phyloP scores from a whole-genome alignment of 2,888 invertebrate genomes.

The Diogma glabrata region DNA sequence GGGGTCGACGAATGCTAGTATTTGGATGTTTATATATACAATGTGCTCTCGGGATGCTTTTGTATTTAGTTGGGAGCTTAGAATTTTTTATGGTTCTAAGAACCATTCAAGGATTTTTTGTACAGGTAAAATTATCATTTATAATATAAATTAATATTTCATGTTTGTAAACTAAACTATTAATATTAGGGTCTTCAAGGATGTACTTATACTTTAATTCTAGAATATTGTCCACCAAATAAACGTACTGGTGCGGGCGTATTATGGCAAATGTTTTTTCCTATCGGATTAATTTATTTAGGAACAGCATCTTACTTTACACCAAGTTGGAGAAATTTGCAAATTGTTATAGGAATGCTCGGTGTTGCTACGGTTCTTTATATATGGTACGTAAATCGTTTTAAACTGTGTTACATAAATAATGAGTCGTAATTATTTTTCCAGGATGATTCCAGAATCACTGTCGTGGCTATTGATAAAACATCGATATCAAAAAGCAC shows the following conservation, averaged over 20 bases:
- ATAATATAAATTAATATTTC: neutral
- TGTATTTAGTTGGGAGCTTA: slow-evolving; percentile 27
- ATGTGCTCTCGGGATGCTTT: slow-evolving; percentile 25
- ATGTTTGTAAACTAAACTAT: slow-evolving; percentile 17
- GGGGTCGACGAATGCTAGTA: slow-evolving; percentile 35
- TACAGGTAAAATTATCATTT: slow-evolving; percentile 27
- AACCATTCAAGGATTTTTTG: slow-evolving; percentile 36
- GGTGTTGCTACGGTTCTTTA: slow-evolving; percentile 36
- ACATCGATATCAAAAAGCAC: slow-evolving; percentile 29
- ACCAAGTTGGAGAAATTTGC: slow-evolving; percentile 40
- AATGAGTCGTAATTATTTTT: neutral
- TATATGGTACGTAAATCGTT: slow-evolving; percentile 27
- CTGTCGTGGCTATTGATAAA: slow-evolving; percentile 33
- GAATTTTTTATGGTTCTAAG: slow-evolving; percentile 32
- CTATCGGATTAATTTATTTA: slow-evolving; percentile 35
- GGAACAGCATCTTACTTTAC: slow-evolving; percentile 37
- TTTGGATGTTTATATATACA: slow-evolving; percentile 35
- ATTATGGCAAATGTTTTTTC: slow-evolving; percentile 38
- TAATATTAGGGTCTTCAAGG: slow-evolving; percentile 35
- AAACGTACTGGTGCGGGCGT: slow-evolving; percentile 38
- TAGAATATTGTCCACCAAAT: slow-evolving; percentile 38
- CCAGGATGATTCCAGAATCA: slow-evolving; percentile 36
- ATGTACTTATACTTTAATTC: slow-evolving; percentile 37
- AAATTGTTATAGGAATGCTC: slow-evolving; percentile 39
- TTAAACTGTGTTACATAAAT: no score